phyloP scores from a whole-genome alignment of 2,113 vertebrate species.

The Pleuronectes platessa region DNA sequence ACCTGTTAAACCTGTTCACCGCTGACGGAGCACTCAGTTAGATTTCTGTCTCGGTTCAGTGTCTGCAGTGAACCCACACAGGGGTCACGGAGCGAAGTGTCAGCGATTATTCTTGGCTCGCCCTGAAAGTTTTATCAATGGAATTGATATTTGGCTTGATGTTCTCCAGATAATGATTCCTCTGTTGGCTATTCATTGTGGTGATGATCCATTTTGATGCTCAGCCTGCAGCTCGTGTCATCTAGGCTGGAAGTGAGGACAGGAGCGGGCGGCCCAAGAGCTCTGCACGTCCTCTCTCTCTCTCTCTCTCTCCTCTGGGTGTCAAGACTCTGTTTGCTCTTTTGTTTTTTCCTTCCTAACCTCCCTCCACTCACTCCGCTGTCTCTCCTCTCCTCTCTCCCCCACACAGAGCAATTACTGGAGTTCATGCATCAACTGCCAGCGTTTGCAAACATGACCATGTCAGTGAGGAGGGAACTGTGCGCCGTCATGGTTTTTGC shows the following conservation, averaged over 20 bases:
- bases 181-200: slow-evolving; percentile 29
- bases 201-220: slow-evolving; percentile 39
- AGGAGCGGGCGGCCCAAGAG: slow-evolving; percentile 5
- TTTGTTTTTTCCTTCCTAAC: slow-evolving; percentile 9
- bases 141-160: slow-evolving; percentile 52
- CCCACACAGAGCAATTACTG: slow-evolving; percentile 93
- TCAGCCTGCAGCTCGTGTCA: slow-evolving; percentile 29
- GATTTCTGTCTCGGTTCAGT: background rate
- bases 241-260: slow-evolving; percentile 21
- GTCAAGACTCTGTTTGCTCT: slow-evolving; percentile 26
- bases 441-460: slow-evolving; percentile 98
- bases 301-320: slow-evolving; percentile 2
- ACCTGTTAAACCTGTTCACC: too few relatives aligned
- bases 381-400: slow-evolving; percentile 47
- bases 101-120: slow-evolving; percentile 43
- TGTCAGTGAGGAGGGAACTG: slow-evolving; percentile 97
- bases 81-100: slow-evolving; percentile 33
- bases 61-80: background rate
- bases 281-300: slow-evolving; percentile 8
- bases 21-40: too few relatives aligned
- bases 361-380: background rate
- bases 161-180: slow-evolving; percentile 42
- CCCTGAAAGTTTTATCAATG: slow-evolving; percentile 34
- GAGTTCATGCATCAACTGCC: slow-evolving; percentile 99
- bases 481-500: slow-evolving; percentile 99